These are phyloP conservation scores for Pachyseris speciosa DNA, from an alignment of 64 coral and sea anemone genomes.

Conservation along the genomic window DNA sequence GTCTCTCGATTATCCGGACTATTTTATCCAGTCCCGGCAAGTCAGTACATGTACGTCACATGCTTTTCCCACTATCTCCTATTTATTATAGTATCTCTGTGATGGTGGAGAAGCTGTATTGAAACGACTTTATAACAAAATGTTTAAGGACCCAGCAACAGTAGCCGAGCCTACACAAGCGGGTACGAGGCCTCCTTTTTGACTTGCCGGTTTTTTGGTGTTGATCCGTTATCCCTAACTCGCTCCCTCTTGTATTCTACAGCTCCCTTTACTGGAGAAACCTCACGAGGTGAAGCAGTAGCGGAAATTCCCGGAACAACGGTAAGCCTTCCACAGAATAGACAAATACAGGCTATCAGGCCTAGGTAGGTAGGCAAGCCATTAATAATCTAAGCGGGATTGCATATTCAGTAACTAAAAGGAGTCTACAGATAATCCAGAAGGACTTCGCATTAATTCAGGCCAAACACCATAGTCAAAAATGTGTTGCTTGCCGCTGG, in stretches of 20 bases:
- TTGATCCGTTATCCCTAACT: neutral
- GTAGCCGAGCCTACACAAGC: neutral
- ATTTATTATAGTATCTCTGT: slow-evolving; percentile 70
- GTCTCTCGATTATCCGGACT: too few relatives aligned
- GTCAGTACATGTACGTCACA: too few relatives aligned
- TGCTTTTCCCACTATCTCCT: neutral
- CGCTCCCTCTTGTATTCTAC: neutral
- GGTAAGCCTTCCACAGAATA: neutral
- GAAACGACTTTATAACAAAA: slow-evolving; percentile 80
- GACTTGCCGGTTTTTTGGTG: neutral
- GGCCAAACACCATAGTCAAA: too few relatives aligned
- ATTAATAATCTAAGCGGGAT: too few relatives aligned
- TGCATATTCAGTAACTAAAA: too few relatives aligned
- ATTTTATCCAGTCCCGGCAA: too few relatives aligned
- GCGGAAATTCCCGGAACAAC: neutral
- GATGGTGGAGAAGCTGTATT: slow-evolving; percentile 73
- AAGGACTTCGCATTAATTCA: too few relatives aligned
- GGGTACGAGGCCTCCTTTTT: neutral
- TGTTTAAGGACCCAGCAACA: slow-evolving; percentile 38
- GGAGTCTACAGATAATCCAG: too few relatives aligned
- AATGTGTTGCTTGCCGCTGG: too few relatives aligned
- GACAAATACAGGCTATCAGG: neutral
- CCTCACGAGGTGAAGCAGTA: neutral
- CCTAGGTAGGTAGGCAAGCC: too few relatives aligned
- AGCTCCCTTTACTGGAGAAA: neutral